phyloP scores from a whole-genome alignment of 2,797 vertebrate species.

The Triplophysa yarkandensis region DNA sequence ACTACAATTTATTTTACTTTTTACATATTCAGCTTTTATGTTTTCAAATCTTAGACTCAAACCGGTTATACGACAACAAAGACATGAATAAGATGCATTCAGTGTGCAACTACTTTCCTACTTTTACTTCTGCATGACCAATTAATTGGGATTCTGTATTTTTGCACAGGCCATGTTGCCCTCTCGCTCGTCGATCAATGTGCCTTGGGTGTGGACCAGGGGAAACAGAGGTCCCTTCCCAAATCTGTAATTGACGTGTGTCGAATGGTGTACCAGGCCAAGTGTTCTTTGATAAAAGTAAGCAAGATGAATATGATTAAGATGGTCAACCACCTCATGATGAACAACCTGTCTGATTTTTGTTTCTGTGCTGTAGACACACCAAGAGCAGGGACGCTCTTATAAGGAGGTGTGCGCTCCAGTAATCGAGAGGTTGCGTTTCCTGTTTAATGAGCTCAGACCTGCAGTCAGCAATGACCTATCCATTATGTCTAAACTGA shows the following conservation, averaged over 20 bases:
- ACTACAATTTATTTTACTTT: not conserved
- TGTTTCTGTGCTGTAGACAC: constrained; percentile 78
- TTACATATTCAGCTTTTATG: not conserved
- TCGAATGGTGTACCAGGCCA: constrained; percentile 97
- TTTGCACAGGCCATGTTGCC: constrained; percentile 85
- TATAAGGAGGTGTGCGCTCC: constrained; percentile 98
- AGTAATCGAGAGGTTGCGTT: constrained; percentile 93
- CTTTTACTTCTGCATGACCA: not conserved
- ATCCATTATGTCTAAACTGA: constrained; percentile 93
- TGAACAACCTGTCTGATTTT: not conserved
- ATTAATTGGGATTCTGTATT: constrained; percentile 16
- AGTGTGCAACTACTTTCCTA: not conserved
- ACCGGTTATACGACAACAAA: not conserved
- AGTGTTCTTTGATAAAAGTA: constrained; percentile 98
- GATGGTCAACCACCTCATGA: too few species aligned
- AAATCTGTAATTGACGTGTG: constrained; percentile 97
- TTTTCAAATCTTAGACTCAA: not conserved
- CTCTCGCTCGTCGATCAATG: constrained; percentile 91
- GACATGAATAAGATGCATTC: too few species aligned
- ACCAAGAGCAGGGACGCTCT: constrained; percentile 98
- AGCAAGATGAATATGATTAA: not conserved
- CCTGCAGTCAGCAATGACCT: constrained; percentile 96
- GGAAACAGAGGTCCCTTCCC: constrained; percentile 90
- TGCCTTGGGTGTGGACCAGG: constrained; percentile 91
- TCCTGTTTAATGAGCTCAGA: constrained; percentile 94